phyloP scores from a whole-genome alignment of 1,140 invertebrate genomes.

The Stegodyphus mimosarum region DNA sequence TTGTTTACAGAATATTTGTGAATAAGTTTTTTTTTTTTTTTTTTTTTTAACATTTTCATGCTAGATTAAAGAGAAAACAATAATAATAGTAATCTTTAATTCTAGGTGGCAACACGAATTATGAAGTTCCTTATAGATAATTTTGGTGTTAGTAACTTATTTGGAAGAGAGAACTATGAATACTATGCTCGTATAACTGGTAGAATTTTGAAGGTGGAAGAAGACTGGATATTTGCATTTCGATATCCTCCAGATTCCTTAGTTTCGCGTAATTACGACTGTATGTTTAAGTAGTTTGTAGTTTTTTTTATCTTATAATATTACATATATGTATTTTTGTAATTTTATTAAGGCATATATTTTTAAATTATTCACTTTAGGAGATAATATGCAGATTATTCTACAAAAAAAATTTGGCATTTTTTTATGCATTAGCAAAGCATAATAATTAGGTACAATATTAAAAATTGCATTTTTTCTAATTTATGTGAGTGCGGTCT shows the following conservation, averaged over 20 bases:
- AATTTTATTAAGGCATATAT: not conserved
- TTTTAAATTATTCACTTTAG: too few species aligned
- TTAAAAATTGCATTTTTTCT: too few species aligned
- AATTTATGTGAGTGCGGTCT: too few species aligned
- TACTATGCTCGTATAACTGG: conserved; percentile 97
- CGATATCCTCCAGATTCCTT: conserved; percentile 85
- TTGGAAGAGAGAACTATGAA: conserved; percentile 95
- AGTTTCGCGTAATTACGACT: conserved; percentile 77
- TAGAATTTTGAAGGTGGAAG: conserved; percentile 87
- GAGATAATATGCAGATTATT: too few species aligned
- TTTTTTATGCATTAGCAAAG: too few species aligned
- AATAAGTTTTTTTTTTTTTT: not conserved
- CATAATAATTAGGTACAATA: too few species aligned
- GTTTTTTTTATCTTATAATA: not conserved
- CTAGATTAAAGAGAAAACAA: too few species aligned
- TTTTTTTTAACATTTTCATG: not conserved
- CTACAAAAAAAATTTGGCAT: too few species aligned
- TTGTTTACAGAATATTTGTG: too few species aligned
- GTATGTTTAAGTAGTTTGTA: conserved; percentile 55
- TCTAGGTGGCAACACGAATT: conserved; percentile 88
- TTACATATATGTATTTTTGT: not conserved
- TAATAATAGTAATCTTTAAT: not conserved
- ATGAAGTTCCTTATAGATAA: conserved; percentile 97
- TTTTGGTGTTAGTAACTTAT: conserved; percentile 94
- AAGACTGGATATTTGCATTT: conserved; percentile 91